Evolutionary conservation across 2,113 vertebrate genomes (phyloP), one percentile per base, ranked within the genome.

Genomic region (Acinonyx jubatus): DNA sequence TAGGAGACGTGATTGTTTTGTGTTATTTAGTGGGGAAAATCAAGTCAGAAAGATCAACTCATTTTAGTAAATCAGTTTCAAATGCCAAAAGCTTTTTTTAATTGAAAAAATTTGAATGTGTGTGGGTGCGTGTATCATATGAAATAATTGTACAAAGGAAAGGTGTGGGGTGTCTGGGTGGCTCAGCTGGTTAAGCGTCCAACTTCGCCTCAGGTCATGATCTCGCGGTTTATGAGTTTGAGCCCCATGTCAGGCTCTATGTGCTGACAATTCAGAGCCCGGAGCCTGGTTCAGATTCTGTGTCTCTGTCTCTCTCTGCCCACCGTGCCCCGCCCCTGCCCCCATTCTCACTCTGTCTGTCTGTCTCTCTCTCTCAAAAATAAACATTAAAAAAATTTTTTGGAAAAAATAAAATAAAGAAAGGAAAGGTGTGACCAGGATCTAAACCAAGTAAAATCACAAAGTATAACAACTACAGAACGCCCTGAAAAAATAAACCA

Each of bases 51-150:
- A 69, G 13, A 82, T 66, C 5, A 79, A 33, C 2, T 16, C 5
- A 63, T 97, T 74, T 96, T 80, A 95, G 13, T 74, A 82, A 63
- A 19, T 48, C 48, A 55, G 36, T 63, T 71, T 74, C n/a, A 85
- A 80, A 45, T 55, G 12, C 23, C 38, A 84, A 71, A 38, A 25
- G 4, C 27, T 27, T 81, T 65, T 83, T 89, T 71, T 41, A 74
- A 79, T 33, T 71, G 7, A 36, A 92, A 86, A 76, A 55, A 27
- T 25, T 6, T 76, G 15, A 27, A 4, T 73, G 3, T 15, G 31
- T 50, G 21, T 74, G 19, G 63, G 7, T 4, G 7, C 18, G 13
- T 41, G 38, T 13, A 16, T 7, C 7, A 38, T 25, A 41, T 82
- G 38, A 41, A 41, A 38, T 65, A 74, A 36, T 57, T 68, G 36